Base-by-base conservation (phyloP, 2,113 vertebrate genomes). In the Pagrus major region DNA sequence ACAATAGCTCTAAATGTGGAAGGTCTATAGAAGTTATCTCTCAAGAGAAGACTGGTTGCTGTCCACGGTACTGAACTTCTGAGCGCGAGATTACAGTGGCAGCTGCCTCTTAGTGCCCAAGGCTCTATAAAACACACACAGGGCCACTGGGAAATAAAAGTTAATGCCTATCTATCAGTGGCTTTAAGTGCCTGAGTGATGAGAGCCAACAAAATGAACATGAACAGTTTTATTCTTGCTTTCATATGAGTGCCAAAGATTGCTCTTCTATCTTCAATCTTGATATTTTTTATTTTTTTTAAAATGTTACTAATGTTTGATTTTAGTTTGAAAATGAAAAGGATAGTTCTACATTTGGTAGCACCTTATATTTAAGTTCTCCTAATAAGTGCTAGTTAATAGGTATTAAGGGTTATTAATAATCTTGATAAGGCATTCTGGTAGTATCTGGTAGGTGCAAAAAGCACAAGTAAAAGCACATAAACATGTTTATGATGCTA, bases 61-160 rank as follows among this genome's bases (percentile, higher is more conserved):
- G 89, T 95, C 94, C 94, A 31, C 93, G 94, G 94, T 95, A 10
- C 94, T 95, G 93, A 95, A 93, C 27, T 3, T 44, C 58, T 68
- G 54, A 25, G 64, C 52, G 67, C 25, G 27, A 66, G 9, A 70
- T 74, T 71, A 14, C 65, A 66, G 23, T 35, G 42, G 61, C 58
- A 59, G 74, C 67, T 79, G 73, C 65, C 35, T 52, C 14, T 5
- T 35, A 0, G 37, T 29, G 54, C 29, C 39, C 29, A 44, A 1
- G 41, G 42, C 61, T 67, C 35, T 44, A 25, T 80, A 41, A 80
- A 60, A 71, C n/a, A 71, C 23, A 51, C 60, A 83, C 55, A 39
- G 55, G 61, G 6, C 56, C 58, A 4, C 12, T 41, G 61, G 56
- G 68, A 73, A 79, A 81, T 80, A 75, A 23, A 56, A 72, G 29